Evolutionary conservation across 2,888 invertebrate species (phyloP).

Genomic region (Campoletis raptor): DNA sequence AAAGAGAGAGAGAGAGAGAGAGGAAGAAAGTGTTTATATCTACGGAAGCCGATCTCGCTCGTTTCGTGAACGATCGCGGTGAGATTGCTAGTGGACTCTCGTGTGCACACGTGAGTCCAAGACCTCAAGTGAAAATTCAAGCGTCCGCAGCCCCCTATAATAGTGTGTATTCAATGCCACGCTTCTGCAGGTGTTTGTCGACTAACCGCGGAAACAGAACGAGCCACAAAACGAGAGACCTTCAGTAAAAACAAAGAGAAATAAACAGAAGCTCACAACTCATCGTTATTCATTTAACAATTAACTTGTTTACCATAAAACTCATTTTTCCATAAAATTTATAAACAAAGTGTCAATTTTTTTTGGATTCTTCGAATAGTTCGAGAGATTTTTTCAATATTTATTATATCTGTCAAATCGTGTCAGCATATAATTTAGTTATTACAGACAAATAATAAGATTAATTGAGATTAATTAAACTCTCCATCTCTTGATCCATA

Average conservation of each 20-base stretch:
- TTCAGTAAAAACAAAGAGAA: background rate
- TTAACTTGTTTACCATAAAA: background rate
- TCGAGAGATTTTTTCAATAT: background rate
- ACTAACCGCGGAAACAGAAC: constrained; percentile 6
- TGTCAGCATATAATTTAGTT: too few species aligned
- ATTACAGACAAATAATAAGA: background rate
- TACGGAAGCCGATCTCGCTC: constrained; percentile 74
- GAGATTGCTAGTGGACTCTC: constrained; percentile 32
- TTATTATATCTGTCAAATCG: background rate
- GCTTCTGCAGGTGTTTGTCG: constrained; percentile 51
- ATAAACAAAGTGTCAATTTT: background rate
- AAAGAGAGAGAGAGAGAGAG: background rate
- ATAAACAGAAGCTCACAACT: background rate
- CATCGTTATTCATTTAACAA: constrained; percentile 1
- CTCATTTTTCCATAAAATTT: background rate
- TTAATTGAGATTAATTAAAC: background rate
- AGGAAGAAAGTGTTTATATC: constrained; percentile 38
- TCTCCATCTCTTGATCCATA: background rate
- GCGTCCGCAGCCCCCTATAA: background rate
- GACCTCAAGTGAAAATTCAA: constrained; percentile 49
- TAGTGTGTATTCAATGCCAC: constrained; percentile 36
- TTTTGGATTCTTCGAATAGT: background rate
- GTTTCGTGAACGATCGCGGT: constrained; percentile 56
- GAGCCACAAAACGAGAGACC: background rate
- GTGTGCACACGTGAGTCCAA: constrained; percentile 17